A percentile compares a stretch with the other conserved stretches of the same genome.
These are phyloP conservation scores for Gadus chalcogrammus DNA, from an alignment of 2,113 vertebrate species.

Conservation along the genomic window DNA sequence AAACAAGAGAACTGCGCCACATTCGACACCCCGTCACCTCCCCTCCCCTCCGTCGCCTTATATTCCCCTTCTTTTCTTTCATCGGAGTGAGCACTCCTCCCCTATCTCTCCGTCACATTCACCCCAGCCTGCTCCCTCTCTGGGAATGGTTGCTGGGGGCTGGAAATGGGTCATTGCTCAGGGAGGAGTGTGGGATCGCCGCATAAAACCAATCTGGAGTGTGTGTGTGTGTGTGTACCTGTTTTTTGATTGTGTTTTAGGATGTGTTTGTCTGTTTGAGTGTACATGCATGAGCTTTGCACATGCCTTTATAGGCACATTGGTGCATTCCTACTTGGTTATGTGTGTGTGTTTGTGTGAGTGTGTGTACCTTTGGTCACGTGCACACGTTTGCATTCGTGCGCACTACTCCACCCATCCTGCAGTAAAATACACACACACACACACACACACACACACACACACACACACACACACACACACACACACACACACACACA, in stretches of 20 bases:
- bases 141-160: conserved; percentile 32
- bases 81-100: background rate
- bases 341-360: conserved; percentile 13
- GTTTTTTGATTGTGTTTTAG: background rate
- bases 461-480: too few relatives aligned
- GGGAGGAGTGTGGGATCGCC: conserved; percentile 39
- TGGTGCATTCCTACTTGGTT: conserved; percentile 3
- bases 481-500: too few relatives aligned
- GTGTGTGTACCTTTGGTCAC: background rate
- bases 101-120: conserved; percentile 14
- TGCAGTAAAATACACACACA: conserved; percentile 50
- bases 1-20: conserved; percentile 54
- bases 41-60: background rate
- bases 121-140: conserved; percentile 25
- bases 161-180: conserved; percentile 61
- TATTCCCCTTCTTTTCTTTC: conserved; percentile 11
- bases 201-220: conserved; percentile 24
- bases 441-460: too few relatives aligned
- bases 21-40: conserved; percentile 25
- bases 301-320: background rate
- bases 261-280: background rate
- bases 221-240: background rate
- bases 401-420: conserved; percentile 43
- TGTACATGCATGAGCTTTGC: background rate
- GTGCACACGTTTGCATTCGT: conserved; percentile 4